Conservation (phyloP, 1,140 invertebrate genomes). For the Halesus radiatus region DNA sequence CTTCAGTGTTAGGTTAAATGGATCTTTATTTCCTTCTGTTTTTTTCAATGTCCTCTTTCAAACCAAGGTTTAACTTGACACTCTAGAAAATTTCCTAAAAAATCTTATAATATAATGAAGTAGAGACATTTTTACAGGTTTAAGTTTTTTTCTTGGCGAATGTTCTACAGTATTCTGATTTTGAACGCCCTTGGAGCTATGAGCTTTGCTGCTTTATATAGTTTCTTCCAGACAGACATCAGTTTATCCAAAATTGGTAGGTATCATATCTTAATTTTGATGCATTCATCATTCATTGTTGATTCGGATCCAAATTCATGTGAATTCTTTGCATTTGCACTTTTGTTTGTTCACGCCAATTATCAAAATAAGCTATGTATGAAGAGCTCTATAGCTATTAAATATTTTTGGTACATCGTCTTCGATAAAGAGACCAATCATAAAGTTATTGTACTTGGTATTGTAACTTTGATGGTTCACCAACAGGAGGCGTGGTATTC, state of each 20-base stretch:
- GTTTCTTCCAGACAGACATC: background rate
- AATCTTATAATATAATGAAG: background rate
- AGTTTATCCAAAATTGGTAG: background rate
- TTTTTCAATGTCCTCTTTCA: background rate
- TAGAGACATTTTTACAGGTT: background rate
- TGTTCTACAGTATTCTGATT: background rate
- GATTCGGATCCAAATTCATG: too few relatives aligned
- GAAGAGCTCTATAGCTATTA: too few relatives aligned
- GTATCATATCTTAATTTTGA: background rate
- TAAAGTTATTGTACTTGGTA: background rate
- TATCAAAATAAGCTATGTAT: too few relatives aligned
- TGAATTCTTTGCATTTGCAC: too few relatives aligned
- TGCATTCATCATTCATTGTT: too few relatives aligned
- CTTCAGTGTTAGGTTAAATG: background rate
- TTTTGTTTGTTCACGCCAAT: too few relatives aligned
- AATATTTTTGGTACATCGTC: background rate
- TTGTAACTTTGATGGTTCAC: background rate
- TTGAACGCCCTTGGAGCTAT: background rate
- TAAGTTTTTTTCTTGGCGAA: background rate
- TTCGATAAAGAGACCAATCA: background rate
- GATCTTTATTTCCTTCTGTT: background rate
- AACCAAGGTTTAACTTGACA: background rate
- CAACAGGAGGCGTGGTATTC: constrained; percentile 39
- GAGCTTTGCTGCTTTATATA: background rate
- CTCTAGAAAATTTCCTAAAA: too few relatives aligned